Conservation (phyloP, 2,797 vertebrate species). For the Lagorchestes hirsutus region DNA sequence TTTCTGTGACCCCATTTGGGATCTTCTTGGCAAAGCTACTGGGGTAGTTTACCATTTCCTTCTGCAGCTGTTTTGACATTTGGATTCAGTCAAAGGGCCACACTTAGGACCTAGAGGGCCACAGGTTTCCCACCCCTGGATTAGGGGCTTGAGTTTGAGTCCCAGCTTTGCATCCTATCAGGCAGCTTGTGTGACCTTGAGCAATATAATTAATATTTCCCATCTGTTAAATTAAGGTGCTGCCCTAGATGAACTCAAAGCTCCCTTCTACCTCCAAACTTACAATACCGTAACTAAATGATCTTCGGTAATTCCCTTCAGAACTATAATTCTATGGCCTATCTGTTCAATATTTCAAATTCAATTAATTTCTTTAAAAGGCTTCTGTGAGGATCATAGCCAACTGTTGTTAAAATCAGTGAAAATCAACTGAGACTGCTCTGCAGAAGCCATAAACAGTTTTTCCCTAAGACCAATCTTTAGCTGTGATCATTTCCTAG, state of each 20-base stretch:
- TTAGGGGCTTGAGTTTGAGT: neutral
- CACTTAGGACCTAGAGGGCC: no score
- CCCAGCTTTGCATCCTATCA: neutral
- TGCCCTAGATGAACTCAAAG: neutral
- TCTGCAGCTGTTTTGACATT: neutral
- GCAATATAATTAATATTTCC: neutral
- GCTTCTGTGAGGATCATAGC: neutral
- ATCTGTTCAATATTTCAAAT: neutral
- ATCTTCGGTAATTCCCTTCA: neutral
- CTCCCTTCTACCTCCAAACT: neutral
- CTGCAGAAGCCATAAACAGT: neutral
- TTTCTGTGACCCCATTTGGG: neutral
- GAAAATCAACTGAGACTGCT: neutral
- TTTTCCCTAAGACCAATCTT: neutral
- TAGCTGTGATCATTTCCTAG: neutral
- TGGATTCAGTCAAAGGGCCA: no score
- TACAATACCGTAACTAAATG: neutral
- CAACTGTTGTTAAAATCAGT: neutral
- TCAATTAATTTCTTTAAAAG: slow-evolving; percentile 31
- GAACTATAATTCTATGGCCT: neutral
- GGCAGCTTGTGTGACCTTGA: neutral
- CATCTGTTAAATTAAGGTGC: neutral
- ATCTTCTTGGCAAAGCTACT: neutral
- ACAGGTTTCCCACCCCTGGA: neutral
- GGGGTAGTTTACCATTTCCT: neutral